Evolutionary conservation across 2,888 invertebrate species (phyloP).

Genomic region (Sisyra nigra): DNA sequence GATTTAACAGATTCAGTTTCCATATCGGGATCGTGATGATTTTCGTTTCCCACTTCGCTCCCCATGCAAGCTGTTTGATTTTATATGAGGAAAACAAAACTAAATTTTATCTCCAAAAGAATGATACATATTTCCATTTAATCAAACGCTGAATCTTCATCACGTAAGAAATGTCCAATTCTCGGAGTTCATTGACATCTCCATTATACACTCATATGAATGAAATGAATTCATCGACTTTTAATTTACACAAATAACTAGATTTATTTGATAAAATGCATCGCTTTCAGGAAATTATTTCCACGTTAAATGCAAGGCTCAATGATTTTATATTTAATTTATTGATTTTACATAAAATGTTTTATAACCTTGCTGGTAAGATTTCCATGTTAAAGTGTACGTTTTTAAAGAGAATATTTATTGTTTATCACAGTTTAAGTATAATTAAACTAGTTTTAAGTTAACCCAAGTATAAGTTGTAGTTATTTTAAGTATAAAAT

Average conservation of each 20-base stretch:
- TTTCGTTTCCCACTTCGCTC: conserved; percentile 28
- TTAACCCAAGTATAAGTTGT: not conserved
- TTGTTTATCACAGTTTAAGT: not conserved
- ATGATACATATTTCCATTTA: no score
- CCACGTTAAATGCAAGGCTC: not conserved
- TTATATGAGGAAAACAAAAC: conserved; percentile 3
- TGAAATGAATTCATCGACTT: not conserved
- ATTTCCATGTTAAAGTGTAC: not conserved
- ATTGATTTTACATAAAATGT: not conserved
- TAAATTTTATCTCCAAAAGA: no score
- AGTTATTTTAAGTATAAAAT: not conserved
- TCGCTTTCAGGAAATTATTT: not conserved
- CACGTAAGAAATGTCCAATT: not conserved
- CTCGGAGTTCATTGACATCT: not conserved
- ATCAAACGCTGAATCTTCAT: no score
- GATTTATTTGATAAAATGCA: not conserved
- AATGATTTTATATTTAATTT: not conserved
- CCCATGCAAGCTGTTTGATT: conserved; percentile 21
- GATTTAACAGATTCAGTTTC: conserved; percentile 91
- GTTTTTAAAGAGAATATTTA: not conserved
- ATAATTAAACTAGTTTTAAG: not conserved
- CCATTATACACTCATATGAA: not conserved
- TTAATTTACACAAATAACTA: not conserved
- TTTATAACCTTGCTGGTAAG: not conserved
- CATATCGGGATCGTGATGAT: conserved; percentile 34